Evolutionary conservation across 2,888 invertebrate genomes (phyloP).

Genomic region (Quadriops clusia): DNA sequence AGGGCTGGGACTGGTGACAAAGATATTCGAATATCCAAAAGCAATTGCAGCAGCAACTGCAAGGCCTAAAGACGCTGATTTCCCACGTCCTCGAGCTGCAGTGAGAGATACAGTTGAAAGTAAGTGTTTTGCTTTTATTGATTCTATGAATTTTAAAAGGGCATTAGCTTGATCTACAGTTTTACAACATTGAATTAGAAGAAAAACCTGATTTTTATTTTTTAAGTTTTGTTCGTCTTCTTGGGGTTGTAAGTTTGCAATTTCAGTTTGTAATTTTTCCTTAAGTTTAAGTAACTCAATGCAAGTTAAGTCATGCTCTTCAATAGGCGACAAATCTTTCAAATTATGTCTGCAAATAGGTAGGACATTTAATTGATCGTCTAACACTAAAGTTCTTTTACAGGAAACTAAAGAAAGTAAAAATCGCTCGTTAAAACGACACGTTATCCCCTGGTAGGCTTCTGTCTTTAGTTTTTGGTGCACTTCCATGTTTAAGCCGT

Average conservation of each 20-base stretch:
- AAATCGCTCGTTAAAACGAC: conserved; percentile 88
- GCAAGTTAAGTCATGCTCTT: too few species aligned
- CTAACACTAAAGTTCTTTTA: conserved; percentile 67
- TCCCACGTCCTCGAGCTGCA: too few species aligned
- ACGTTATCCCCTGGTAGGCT: conserved; percentile 74
- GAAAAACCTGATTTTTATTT: too few species aligned
- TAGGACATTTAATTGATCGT: conserved; percentile 77
- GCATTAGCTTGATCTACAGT: too few species aligned
- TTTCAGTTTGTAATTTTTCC: conserved; percentile 1
- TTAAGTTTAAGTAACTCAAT: too few species aligned
- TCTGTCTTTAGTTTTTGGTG: too few species aligned
- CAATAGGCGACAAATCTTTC: conserved; percentile 37
- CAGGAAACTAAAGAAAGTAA: conserved; percentile 79
- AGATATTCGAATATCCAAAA: conserved; percentile 68
- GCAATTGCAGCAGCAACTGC: conserved; percentile 70
- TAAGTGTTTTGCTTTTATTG: too few species aligned
- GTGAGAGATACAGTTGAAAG: too few species aligned
- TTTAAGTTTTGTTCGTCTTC: background rate
- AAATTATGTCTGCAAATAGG: too few species aligned
- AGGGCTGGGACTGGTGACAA: conserved; percentile 89
- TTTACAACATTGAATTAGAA: conserved; percentile 65
- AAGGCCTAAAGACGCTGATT: conserved; percentile 80
- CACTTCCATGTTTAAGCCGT: too few species aligned
- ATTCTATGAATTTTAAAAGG: too few species aligned
- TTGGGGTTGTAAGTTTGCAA: too few species aligned